These are phyloP conservation scores for Zoanthus sociatus DNA, from an alignment of 92 coral and sea anemone genomes.

Conservation along the genomic window DNA sequence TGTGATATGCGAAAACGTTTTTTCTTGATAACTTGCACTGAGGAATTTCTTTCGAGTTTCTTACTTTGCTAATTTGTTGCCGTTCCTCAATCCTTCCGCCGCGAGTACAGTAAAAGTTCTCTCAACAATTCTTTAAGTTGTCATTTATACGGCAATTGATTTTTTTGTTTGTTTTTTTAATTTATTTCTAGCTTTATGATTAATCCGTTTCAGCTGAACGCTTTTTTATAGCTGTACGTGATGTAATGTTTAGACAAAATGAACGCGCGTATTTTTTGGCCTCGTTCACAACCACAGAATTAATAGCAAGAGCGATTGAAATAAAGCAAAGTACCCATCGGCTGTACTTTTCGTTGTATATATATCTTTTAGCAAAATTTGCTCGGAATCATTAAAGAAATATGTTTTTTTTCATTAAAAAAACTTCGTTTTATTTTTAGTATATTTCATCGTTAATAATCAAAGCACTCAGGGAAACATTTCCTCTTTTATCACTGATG, in stretches of 20 bases:
- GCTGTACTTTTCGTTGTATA: neutral
- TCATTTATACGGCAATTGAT: neutral
- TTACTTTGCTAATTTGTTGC: neutral
- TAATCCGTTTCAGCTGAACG: conserved; percentile 33
- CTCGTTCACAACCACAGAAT: neutral
- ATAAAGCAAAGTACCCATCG: neutral
- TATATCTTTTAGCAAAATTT: neutral
- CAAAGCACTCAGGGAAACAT: too few relatives aligned
- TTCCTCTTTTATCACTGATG: too few relatives aligned
- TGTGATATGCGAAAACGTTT: too few relatives aligned
- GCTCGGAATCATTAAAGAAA: neutral
- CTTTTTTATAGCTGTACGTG: conserved; percentile 16
- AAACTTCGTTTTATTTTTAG: too few relatives aligned
- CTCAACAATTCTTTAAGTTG: neutral
- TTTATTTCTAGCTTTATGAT: neutral
- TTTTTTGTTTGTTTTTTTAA: neutral
- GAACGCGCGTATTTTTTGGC: neutral
- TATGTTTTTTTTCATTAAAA: too few relatives aligned
- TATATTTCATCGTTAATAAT: too few relatives aligned
- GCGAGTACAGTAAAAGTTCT: neutral
- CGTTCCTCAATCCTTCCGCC: neutral
- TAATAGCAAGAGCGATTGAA: neutral
- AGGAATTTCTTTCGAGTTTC: too few relatives aligned
- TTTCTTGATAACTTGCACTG: neutral
- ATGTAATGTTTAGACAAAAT: neutral